Percentiles rank a stretch among this genome's conserved stretches.
These are phyloP conservation scores for Sinella curviseta DNA, from an alignment of 1,140 invertebrate species.

Conservation along the genomic window DNA sequence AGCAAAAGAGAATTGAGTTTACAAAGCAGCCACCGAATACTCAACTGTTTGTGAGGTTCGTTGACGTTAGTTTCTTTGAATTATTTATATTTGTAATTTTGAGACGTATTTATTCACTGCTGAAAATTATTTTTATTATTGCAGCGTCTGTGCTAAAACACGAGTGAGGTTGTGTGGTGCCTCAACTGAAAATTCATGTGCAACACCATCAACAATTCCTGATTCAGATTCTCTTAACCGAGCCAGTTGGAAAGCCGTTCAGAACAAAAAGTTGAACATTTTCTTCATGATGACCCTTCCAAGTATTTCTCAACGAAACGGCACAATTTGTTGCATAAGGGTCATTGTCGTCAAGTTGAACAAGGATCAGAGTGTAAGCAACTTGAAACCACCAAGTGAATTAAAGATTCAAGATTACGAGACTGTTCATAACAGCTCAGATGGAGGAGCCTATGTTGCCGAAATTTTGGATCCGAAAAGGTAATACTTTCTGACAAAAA, in stretches of 20 bases:
- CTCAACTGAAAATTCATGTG: slow-evolving; percentile 60
- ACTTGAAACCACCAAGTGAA: slow-evolving; percentile 67
- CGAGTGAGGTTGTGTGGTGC: slow-evolving; percentile 68
- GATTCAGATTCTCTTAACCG: slow-evolving; percentile 64
- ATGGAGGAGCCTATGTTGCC: slow-evolving; percentile 74
- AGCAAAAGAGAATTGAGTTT: slow-evolving; percentile 54
- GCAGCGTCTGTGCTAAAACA: slow-evolving; percentile 65
- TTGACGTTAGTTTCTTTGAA: not conserved
- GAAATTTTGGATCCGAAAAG: slow-evolving; percentile 68
- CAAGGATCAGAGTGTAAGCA: slow-evolving; percentile 64
- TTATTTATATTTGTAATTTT: too few species aligned
- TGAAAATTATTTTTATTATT: slow-evolving; percentile 2
- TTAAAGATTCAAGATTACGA: slow-evolving; percentile 69
- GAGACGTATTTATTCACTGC: slow-evolving; percentile 24
- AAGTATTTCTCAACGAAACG: slow-evolving; percentile 77
- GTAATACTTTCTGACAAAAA: slow-evolving; percentile 29
- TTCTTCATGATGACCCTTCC: slow-evolving; percentile 58
- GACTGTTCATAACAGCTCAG: slow-evolving; percentile 66
- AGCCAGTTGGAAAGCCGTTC: slow-evolving; percentile 68
- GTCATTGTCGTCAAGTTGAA: slow-evolving; percentile 73
- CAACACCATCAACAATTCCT: slow-evolving; percentile 70
- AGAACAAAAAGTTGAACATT: slow-evolving; percentile 24
- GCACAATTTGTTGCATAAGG: slow-evolving; percentile 78
- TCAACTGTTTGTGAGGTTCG: slow-evolving; percentile 55
- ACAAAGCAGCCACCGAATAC: slow-evolving; percentile 73